Percentiles rank a stretch among this genome's conserved stretches.
These are phyloP conservation scores for Tarsius wallacei DNA, from an alignment of 2,797 vertebrate genomes.

Conservation along the genomic window DNA sequence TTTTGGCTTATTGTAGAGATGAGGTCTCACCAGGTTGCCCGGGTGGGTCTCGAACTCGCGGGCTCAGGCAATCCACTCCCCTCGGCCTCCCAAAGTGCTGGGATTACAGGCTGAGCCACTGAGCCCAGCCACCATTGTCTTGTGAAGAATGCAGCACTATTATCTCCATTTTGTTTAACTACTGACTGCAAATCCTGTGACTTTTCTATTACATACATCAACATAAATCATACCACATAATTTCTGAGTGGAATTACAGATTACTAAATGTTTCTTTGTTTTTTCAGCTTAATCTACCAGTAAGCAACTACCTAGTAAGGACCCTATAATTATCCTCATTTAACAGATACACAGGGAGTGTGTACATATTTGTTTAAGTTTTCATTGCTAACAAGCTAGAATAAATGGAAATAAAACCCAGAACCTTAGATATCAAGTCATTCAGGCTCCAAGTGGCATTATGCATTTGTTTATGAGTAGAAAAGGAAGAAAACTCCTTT, in stretches of 20 bases:
- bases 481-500: neutral
- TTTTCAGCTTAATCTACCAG: neutral
- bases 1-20: too few species aligned
- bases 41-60: too few species aligned
- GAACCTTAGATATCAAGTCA: neutral
- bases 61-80: too few species aligned
- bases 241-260: neutral
- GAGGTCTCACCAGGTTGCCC: too few species aligned
- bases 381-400: neutral
- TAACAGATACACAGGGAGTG: neutral
- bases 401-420: neutral
- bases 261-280: neutral
- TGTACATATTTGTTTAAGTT: neutral
- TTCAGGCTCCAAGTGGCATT: neutral
- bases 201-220: slow-evolving; percentile 3
- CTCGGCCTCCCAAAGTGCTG: too few species aligned
- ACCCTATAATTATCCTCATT: neutral
- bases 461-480: neutral
- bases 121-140: too few species aligned
- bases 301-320: neutral
- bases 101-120: too few species aligned
- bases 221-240: neutral
- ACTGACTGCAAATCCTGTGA: neutral
- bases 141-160: neutral
- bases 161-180: neutral